Conservation (phyloP, 2,888 invertebrate species). For the Hoplodrina blanda region DNA sequence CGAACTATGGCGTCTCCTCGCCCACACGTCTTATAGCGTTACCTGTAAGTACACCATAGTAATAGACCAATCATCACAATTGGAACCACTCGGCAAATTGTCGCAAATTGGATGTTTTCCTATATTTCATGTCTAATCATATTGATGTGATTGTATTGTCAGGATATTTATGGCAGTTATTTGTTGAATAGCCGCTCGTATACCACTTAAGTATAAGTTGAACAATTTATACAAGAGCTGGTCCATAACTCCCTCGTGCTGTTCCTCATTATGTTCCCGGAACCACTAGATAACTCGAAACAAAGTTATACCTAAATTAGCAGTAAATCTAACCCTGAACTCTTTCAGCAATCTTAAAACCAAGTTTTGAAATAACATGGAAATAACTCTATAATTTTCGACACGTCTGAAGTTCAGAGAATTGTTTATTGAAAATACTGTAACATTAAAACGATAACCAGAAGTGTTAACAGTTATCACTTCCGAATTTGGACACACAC, state of each 20-base stretch:
- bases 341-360: too few species aligned
- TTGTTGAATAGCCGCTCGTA: slow-evolving; percentile 1
- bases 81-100: slow-evolving; percentile 30
- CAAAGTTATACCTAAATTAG: too few species aligned
- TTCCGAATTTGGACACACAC: not conserved
- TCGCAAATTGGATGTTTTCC: slow-evolving; percentile 44
- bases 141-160: slow-evolving; percentile 34
- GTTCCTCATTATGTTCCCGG: not conserved
- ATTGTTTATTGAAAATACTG: too few species aligned
- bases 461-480: too few species aligned
- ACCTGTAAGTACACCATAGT: not conserved
- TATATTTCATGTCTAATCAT: slow-evolving; percentile 34
- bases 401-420: too few species aligned
- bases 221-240: slow-evolving; percentile 6
- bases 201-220: not conserved
- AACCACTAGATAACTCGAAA: too few species aligned
- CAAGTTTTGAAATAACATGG: too few species aligned
- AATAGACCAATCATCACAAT: slow-evolving; percentile 50
- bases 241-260: not conserved
- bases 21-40: slow-evolving; percentile 45
- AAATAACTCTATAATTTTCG: too few species aligned
- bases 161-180: slow-evolving; percentile 21
- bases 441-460: too few species aligned
- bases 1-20: not conserved
- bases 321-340: too few species aligned